Evolutionary conservation across 2,888 invertebrate species (phyloP).

Genomic region (Oeneis ivallda): DNA sequence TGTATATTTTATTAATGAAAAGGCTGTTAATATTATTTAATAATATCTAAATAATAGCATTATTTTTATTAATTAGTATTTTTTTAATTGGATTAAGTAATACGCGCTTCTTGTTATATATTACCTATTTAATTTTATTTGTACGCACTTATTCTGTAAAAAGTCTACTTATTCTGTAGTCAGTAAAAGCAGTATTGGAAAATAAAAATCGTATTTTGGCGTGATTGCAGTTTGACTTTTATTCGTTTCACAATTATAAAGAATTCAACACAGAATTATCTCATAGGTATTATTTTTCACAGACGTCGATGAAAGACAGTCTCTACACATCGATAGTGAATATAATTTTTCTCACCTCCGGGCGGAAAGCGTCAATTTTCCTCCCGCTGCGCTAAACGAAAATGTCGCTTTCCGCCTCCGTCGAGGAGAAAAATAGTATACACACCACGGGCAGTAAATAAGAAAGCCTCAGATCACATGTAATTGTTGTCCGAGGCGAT

Average conservation of each 20-base stretch:
- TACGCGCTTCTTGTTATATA: neutral
- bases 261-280: neutral
- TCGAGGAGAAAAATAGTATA: too few relatives aligned
- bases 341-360: neutral
- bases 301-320: conserved; percentile 8
- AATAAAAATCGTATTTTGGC: conserved; percentile 29
- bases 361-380: too few relatives aligned
- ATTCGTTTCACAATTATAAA: conserved; percentile 27
- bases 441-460: too few relatives aligned
- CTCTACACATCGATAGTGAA: conserved; percentile 4
- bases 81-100: too few relatives aligned
- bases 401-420: too few relatives aligned
- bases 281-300: conserved; percentile 4
- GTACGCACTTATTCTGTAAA: neutral
- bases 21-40: too few relatives aligned
- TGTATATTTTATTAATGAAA: too few relatives aligned
- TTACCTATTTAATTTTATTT: neutral
- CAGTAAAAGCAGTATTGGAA: conserved; percentile 3
- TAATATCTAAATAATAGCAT: too few relatives aligned
- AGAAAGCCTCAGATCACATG: too few relatives aligned
- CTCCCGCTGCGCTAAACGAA: too few relatives aligned
- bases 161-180: neutral
- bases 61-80: too few relatives aligned
- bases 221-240: conserved; percentile 38
- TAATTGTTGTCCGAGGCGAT: too few relatives aligned